Base-by-base conservation (phyloP, 2,113 vertebrate species). In the Apus apus region DNA sequence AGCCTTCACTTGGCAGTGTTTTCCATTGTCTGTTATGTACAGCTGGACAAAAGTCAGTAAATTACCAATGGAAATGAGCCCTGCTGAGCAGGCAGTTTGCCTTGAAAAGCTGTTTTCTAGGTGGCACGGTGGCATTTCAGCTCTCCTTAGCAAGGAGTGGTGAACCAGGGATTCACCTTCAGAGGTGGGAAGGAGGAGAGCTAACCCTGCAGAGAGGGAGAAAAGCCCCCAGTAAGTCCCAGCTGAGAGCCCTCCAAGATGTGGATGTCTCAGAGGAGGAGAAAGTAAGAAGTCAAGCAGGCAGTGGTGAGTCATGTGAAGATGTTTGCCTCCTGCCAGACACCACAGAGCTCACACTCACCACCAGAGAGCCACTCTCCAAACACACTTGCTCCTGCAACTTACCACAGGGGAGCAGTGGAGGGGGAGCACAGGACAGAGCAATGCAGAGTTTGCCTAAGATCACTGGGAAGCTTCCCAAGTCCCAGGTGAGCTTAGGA, bases 341-440 rank as follows among this genome's bases (percentile, higher is more conserved):
- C 66, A 62, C 46, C 50, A 22, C 1, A 0, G 50, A 62, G 81
- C 25, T 67, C 62, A 60, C 32, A 51, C 17, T 5, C n/a, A 65
- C 32, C 51, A 21, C 51, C 14, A 3, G 15, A 7, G 3, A 70
- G 70, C 51, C 68, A 54, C 43, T 25, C 25, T 34, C 26, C 0
- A 1, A 43, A 43, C 34, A 71, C 54, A 23, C 60, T 50, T 14
- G 18, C 22, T 58, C 70, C 72, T 34, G 40, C 40, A 38, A 62
- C 50, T 76, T 14, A 13, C 30, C 54, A 15, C 1, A 7, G 34
- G 9, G 27, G 8, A 90, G 38, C 53, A 34, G 6, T 4, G 27
- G 8, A 17, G 50, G 38, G 58, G 18, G 12, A 22, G 23, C 43
- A 58, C 0, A 0, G 19, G 20, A 72, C 0, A 0, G 5, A 86